Evolutionary conservation across 2,888 invertebrate genomes (phyloP).

Genomic region (Agrilus mali): DNA sequence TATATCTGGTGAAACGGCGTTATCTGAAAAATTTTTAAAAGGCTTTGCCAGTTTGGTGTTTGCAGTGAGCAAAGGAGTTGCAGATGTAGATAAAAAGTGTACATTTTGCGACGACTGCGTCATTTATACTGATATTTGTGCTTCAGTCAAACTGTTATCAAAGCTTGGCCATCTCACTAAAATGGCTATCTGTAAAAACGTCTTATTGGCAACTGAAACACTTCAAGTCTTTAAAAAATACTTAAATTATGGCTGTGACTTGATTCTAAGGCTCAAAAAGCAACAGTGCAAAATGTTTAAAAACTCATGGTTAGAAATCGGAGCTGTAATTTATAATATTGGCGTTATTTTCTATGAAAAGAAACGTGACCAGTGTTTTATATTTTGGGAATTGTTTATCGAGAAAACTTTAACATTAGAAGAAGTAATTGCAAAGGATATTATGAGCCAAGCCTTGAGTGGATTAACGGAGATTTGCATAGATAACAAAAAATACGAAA

Average conservation of each 20-base stretch:
- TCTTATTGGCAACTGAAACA: too few species aligned
- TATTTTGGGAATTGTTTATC: conserved; percentile 6
- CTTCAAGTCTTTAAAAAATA: not conserved
- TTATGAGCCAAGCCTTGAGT: conserved; percentile 7
- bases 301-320: conserved; percentile 11
- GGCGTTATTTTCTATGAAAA: conserved; percentile 11
- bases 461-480: conserved; percentile 10
- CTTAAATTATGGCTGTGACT: conserved; percentile 11
- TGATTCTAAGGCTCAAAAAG: conserved; percentile 11
- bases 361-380: conserved; percentile 3
- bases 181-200: too few species aligned
- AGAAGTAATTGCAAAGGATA: conserved; percentile 6
- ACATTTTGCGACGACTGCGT: too few species aligned
- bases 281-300: conserved; percentile 14
- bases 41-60: too few species aligned
- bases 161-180: too few species aligned
- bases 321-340: conserved; percentile 14
- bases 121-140: too few species aligned
- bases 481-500: conserved; percentile 9
- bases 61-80: too few species aligned
- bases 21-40: too few species aligned
- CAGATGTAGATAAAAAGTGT: too few species aligned
- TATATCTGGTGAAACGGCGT: too few species aligned
- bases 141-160: too few species aligned
- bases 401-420: not conserved